Conservation (phyloP, 2,113 vertebrate species). For the Mirounga angustirostris region DNA sequence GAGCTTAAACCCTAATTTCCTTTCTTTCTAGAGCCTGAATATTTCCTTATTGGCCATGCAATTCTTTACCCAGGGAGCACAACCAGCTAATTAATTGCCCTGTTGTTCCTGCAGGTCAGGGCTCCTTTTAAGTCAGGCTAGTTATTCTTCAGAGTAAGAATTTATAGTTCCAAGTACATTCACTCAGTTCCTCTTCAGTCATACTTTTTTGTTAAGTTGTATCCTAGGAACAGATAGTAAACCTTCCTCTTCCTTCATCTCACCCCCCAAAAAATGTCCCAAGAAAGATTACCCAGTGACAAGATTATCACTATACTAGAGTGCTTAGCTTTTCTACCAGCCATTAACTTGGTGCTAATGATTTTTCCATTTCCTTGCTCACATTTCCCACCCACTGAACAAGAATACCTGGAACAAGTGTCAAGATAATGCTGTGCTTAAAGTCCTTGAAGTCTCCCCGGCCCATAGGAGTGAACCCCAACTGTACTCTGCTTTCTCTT, state of each 20-base stretch:
- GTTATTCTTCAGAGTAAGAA: not conserved
- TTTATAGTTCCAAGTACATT: not conserved
- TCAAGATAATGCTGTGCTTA: not conserved
- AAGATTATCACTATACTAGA: not conserved
- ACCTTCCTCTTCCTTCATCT: not conserved
- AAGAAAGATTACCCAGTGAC: not conserved
- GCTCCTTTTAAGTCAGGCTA: not conserved
- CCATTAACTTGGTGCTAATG: not conserved
- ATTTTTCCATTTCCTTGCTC: not conserved
- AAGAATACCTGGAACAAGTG: not conserved
- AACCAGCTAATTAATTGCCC: not conserved
- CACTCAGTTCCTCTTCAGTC: not conserved
- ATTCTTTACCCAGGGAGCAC: not conserved
- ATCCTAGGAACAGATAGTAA: not conserved
- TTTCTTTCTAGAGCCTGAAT: not conserved
- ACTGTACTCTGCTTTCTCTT: not conserved
- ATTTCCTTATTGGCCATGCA: not conserved
- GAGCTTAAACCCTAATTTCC: not conserved
- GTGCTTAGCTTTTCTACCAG: not conserved
- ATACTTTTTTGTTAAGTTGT: not conserved
- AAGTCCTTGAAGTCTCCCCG: not conserved
- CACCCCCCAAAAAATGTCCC: not conserved
- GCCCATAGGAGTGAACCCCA: not conserved
- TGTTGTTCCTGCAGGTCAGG: not conserved
- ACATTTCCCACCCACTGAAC: not conserved